Conservation (phyloP, 2,797 vertebrate species). For the Dendrocincla fuliginosa region DNA sequence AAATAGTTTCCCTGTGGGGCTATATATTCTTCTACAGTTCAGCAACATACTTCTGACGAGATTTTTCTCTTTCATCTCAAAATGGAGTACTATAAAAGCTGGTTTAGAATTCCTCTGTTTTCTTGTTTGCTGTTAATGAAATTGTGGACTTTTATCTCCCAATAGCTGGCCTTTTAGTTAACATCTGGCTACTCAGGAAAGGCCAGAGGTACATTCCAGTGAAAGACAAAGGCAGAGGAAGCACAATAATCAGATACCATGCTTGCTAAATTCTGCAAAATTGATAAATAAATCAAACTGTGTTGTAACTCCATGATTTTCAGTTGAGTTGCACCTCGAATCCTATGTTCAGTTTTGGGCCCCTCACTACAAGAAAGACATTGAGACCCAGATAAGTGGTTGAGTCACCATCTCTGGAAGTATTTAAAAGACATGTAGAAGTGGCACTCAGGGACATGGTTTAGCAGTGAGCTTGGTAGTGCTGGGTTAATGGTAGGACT, state of each 20-base stretch:
- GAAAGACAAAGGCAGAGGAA: neutral
- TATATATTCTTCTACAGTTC: conserved; percentile 36
- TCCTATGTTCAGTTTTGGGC: neutral
- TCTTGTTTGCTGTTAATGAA: neutral
- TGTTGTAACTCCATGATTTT: neutral
- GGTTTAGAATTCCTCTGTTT: neutral
- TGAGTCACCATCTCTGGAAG: neutral
- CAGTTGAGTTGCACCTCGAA: neutral
- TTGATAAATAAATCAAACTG: neutral
- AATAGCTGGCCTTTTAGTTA: neutral
- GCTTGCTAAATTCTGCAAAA: conserved; percentile 23
- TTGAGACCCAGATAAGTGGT: neutral
- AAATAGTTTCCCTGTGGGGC: neutral
- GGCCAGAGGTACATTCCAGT: neutral
- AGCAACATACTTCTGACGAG: neutral
- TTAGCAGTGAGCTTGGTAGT: neutral
- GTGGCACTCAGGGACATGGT: neutral
- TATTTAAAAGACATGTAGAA: neutral
- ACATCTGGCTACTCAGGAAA: neutral
- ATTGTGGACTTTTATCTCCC: neutral
- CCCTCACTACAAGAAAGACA: neutral
- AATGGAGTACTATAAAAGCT: neutral
- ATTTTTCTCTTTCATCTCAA: conserved; percentile 12
- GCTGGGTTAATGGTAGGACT: neutral
- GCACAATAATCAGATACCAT: neutral